Conservation (phyloP, 1,140 invertebrate species). For the Tetranychus urticae region DNA sequence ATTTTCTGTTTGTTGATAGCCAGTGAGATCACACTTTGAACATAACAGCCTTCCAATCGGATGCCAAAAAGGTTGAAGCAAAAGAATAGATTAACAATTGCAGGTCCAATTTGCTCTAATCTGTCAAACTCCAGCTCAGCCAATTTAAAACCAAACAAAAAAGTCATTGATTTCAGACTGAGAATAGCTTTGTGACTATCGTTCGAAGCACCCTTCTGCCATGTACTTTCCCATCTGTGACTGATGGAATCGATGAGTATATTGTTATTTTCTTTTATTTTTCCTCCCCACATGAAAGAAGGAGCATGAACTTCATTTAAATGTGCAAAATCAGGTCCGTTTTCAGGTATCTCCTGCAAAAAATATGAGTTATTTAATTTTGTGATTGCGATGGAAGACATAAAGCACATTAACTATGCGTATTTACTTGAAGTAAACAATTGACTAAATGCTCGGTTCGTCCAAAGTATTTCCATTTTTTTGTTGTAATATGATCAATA, state of each 20-base stretch:
- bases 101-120: conserved; percentile 24
- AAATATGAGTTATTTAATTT: not conserved
- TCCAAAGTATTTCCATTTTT: conserved; percentile 40
- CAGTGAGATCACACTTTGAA: conserved; percentile 54
- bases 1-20: conserved; percentile 51
- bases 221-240: not conserved
- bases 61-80: conserved; percentile 30
- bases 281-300: conserved; percentile 29
- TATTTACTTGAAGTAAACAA: conserved; percentile 22
- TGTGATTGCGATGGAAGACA: not conserved
- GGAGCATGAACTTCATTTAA: conserved; percentile 44
- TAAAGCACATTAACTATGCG: not conserved
- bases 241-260: not conserved
- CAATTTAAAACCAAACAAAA: conserved; percentile 1
- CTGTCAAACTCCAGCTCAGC: not conserved
- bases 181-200: not conserved
- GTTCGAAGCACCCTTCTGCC: not conserved
- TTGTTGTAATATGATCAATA: conserved; percentile 27
- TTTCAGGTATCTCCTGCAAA: conserved; percentile 63
- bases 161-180: not conserved
- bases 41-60: conserved; percentile 34
- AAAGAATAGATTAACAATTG: conserved; percentile 28
- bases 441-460: conserved; percentile 41
- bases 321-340: conserved; percentile 62
- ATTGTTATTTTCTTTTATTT: conserved; percentile 14